phyloP scores from a whole-genome alignment of 2,888 invertebrate species.

The Limnephilus rhombicus region DNA sequence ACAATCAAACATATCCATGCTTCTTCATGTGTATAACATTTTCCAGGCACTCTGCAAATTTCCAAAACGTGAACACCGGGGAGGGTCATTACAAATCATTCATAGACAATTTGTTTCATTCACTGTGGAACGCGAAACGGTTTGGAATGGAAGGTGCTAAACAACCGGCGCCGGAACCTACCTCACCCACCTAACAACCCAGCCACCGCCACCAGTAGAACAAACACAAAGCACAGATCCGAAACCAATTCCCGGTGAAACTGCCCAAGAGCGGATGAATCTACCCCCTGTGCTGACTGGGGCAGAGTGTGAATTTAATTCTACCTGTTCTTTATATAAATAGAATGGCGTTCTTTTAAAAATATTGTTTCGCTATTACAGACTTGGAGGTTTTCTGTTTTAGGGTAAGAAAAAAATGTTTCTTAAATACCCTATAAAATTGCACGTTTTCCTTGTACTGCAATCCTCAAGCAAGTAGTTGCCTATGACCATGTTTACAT shows the following conservation, averaged over 20 bases:
- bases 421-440: too few species aligned
- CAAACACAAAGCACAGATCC: background rate
- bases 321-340: too few species aligned
- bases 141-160: background rate
- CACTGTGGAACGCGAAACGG: slow-evolving; percentile 13
- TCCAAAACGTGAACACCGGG: background rate
- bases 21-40: background rate
- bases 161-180: slow-evolving; percentile 17
- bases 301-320: too few species aligned
- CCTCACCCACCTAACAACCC: background rate
- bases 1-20: background rate
- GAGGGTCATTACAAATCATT: slow-evolving; percentile 20
- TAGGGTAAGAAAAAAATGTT: too few species aligned
- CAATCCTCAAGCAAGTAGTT: too few species aligned
- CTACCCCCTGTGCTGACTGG: too few species aligned
- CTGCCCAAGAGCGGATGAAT: background rate
- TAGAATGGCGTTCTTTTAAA: too few species aligned
- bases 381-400: too few species aligned
- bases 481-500: too few species aligned
- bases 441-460: too few species aligned
- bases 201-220: background rate
- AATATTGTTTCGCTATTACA: too few species aligned
- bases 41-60: background rate
- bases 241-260: background rate
- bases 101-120: slow-evolving; percentile 24